Evolutionary conservation across 2,888 invertebrate species (phyloP), one percentile per base, ranked within the genome.

Genomic region (Gandaritis pyraliata): DNA sequence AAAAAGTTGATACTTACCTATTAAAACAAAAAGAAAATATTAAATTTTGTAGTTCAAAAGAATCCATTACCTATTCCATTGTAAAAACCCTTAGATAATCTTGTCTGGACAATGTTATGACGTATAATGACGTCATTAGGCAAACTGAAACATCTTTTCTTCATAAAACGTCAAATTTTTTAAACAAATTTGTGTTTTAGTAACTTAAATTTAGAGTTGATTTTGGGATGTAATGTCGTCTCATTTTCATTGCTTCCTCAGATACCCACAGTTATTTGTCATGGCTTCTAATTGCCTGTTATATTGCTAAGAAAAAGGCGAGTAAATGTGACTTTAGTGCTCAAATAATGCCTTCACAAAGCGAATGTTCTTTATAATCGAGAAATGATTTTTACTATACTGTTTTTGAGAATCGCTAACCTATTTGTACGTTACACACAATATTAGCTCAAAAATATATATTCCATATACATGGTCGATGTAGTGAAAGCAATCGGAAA

Each of bases 51-150:
- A 23, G 23, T 15, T 15, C 12, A 38, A 45, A 58, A 48, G 18
- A 41, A 46, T 11, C 18, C 23, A 57, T 57, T 53, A 48, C 29
- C 43, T 43, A 53, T 53, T 38, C 46, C 58, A 58, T 69, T 77
- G 64, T 68, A 65, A 58, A 68, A 73, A 65, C 72, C 76, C 75
- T 69, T 69, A 69, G 83, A 78, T 86, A 72, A 86, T 83, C 82
- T 78, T 66, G 77, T 82, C 83, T 80, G 84, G 82, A 77, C 84
- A 74, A 74, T 76, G 76, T 77, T 78, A 74, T 75, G 78, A 76
- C 77, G 75, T 78, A 79, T 88, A 90, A 90, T 87, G 89, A 88
- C 79, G 83, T 85, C 86, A 86, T 87, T 87, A 86, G 72, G 77
- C 77, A 80, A 83, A 85, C 81, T 81, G 80, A 77, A 83, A 76